A percentile compares a stretch with the other conserved stretches of the same genome.
Evolutionary conservation across 2,113 vertebrate genomes (phyloP).

Genomic region (Heloderma charlesbogerti): DNA sequence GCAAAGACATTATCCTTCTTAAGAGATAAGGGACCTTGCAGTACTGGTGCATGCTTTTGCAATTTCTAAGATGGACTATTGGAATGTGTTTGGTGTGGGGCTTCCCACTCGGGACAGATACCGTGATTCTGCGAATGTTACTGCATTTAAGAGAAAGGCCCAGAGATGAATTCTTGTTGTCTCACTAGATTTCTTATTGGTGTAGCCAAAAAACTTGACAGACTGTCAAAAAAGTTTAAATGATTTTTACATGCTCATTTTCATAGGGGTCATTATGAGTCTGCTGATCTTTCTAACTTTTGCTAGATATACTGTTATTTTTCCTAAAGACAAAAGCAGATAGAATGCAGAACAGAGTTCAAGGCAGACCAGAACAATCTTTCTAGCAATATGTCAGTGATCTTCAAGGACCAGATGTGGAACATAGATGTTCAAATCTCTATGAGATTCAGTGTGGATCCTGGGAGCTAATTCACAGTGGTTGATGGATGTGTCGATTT

Average conservation of each 20-base stretch:
- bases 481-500: not conserved
- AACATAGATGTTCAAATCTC: not conserved
- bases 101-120: not conserved
- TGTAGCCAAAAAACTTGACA: not conserved
- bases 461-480: not conserved
- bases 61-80: not conserved
- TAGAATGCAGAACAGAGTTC: not conserved
- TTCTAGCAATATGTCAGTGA: not conserved
- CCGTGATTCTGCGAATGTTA: not conserved
- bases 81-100: not conserved
- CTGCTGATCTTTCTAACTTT: not conserved
- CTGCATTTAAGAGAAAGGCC: not conserved
- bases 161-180: not conserved
- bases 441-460: not conserved
- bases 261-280: not conserved
- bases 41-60: not conserved
- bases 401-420: not conserved
- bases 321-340: not conserved
- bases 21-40: not conserved
- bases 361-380: not conserved
- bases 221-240: not conserved
- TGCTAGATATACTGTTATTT: not conserved
- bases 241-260: not conserved
- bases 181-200: not conserved
- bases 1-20: no score